Percentiles rank a stretch among this genome's conserved stretches.
These are phyloP conservation scores for Camponotus fellah DNA, from an alignment of 2,888 invertebrate species.

Conservation along the genomic window DNA sequence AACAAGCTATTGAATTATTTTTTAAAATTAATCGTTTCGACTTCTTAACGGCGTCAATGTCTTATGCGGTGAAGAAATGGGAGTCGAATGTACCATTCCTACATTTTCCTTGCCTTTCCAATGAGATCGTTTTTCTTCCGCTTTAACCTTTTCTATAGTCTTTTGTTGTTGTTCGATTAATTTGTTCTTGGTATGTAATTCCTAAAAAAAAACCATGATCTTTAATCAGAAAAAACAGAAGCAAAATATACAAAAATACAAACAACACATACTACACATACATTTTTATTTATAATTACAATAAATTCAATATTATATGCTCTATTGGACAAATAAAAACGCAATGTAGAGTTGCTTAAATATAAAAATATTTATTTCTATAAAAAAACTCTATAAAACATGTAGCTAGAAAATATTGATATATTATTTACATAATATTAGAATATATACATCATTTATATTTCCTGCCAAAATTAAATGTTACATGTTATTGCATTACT, in stretches of 20 bases:
- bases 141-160: conserved; percentile 85
- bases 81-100: conserved; percentile 80
- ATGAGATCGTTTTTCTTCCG: conserved; percentile 80
- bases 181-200: conserved; percentile 75
- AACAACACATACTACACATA: conserved; percentile 11
- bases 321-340: conserved; percentile 49
- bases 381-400: conserved; percentile 36
- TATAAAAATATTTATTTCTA: conserved; percentile 54
- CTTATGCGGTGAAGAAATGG: conserved; percentile 82
- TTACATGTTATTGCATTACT: background rate
- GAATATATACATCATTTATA: conserved; percentile 9
- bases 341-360: conserved; percentile 41
- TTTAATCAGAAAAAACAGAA: background rate
- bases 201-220: conserved; percentile 70
- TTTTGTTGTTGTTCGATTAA: conserved; percentile 82
- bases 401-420: conserved; percentile 23
- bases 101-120: conserved; percentile 87
- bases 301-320: conserved; percentile 5
- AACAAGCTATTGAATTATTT: conserved; percentile 8
- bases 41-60: conserved; percentile 86
- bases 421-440: conserved; percentile 35
- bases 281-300: conserved; percentile 20
- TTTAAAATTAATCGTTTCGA: conserved; percentile 82
- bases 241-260: conserved; percentile 9
- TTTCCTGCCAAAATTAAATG: background rate